These are phyloP conservation scores for Metallyticus violacea DNA, from an alignment of 2,888 invertebrate genomes.

Conservation along the genomic window DNA sequence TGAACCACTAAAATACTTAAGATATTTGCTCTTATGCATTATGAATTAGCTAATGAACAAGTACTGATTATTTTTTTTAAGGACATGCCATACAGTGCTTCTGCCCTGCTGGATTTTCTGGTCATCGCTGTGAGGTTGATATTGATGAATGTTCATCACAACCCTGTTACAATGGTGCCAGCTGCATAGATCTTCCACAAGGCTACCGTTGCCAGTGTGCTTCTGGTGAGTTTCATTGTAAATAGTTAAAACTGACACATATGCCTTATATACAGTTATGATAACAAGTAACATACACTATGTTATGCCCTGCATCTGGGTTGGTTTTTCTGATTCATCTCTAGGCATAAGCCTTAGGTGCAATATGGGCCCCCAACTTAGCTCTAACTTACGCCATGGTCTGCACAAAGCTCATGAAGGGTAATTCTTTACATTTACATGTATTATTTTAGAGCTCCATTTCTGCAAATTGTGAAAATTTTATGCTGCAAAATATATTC, in stretches of 20 bases:
- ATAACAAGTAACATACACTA: background rate
- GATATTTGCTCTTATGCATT: no score
- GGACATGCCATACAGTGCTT: slow-evolving; percentile 86
- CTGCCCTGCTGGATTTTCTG: slow-evolving; percentile 93
- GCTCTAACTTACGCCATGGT: no score
- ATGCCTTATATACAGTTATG: background rate
- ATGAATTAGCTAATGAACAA: no score
- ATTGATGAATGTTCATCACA: slow-evolving; percentile 93
- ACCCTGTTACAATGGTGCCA: slow-evolving; percentile 91
- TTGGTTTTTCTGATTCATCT: background rate
- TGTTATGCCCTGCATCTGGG: background rate
- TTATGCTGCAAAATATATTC: no score
- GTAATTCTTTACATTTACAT: no score
- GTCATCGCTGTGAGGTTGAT: slow-evolving; percentile 89
- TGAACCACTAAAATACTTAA: no score
- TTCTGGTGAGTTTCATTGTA: slow-evolving; percentile 50
- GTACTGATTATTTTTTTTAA: slow-evolving; percentile 29
- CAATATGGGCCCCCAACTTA: no score
- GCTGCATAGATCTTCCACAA: slow-evolving; percentile 88
- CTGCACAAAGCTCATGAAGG: no score
- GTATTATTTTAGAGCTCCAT: no score
- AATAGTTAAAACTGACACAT: background rate
- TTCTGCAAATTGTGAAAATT: no score
- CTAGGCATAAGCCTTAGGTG: no score
- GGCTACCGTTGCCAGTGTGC: slow-evolving; percentile 88